Percentiles rank a stretch among this genome's conserved stretches.
phyloP scores from a whole-genome alignment of 1,140 invertebrate species.

The Eurosta solidaginis region DNA sequence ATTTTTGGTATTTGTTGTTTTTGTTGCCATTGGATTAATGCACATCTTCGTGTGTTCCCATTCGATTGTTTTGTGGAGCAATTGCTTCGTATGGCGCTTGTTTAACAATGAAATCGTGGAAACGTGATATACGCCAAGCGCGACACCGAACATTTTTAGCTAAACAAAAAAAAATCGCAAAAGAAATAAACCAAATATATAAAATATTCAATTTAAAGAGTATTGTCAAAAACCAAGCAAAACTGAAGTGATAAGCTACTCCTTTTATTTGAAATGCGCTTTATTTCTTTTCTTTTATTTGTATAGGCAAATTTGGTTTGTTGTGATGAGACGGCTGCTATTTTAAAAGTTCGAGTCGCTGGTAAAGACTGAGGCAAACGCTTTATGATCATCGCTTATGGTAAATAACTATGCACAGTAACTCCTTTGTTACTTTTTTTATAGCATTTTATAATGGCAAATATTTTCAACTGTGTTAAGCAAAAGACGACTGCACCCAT shows the following conservation, averaged over 20 bases:
- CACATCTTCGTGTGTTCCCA: conserved; percentile 26
- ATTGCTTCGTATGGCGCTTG: conserved; percentile 12
- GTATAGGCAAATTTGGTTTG: background rate
- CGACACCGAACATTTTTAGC: background rate
- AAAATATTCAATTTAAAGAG: background rate
- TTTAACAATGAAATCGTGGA: conserved; percentile 17
- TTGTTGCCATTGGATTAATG: background rate
- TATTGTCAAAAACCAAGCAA: background rate
- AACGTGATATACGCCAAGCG: conserved; percentile 21
- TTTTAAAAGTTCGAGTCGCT: background rate
- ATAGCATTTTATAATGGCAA: background rate
- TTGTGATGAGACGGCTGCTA: background rate
- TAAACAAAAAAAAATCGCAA: background rate
- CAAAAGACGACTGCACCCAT: background rate
- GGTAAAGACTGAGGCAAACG: background rate
- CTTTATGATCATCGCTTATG: background rate
- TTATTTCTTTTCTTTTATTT: background rate
- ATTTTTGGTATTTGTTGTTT: background rate
- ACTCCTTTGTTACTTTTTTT: too few species aligned
- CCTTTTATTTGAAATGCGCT: background rate
- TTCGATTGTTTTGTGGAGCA: conserved; percentile 25
- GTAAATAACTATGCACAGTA: too few species aligned
- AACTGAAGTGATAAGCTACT: too few species aligned
- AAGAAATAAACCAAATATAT: background rate
- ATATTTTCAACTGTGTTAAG: background rate